These are phyloP conservation scores for Florisuga fusca DNA, from an alignment of 2,797 vertebrate species.

Conservation along the genomic window DNA sequence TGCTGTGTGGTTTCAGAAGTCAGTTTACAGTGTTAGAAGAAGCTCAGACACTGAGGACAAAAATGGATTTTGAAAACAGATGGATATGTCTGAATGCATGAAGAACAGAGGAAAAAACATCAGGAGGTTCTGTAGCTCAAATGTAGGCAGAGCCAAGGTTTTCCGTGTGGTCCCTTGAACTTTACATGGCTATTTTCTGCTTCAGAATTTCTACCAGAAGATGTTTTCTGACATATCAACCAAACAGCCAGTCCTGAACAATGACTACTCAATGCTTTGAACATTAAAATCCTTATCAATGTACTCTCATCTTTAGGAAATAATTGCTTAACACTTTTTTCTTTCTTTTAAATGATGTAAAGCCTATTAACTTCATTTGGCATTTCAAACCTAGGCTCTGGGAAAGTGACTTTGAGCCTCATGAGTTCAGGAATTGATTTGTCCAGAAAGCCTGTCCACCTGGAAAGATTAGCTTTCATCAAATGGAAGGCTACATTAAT, in stretches of 20 bases:
- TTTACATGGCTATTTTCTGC: neutral
- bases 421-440: neutral
- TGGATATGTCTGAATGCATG: neutral
- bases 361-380: neutral
- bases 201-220: neutral
- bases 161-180: neutral
- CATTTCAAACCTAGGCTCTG: neutral
- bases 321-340: neutral
- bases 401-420: neutral
- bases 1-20: neutral
- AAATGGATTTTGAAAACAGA: neutral
- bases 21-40: neutral
- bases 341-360: neutral
- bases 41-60: neutral
- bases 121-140: neutral
- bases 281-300: neutral
- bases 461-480: neutral
- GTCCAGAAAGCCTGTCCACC: too few species aligned
- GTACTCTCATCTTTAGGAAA: neutral
- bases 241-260: neutral
- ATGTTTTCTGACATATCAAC: neutral
- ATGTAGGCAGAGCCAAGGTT: neutral
- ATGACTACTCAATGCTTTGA: neutral
- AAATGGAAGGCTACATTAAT: neutral
- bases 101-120: neutral